Conservation (phyloP, 2,888 invertebrate species). For the Ephialtes manifestator region DNA sequence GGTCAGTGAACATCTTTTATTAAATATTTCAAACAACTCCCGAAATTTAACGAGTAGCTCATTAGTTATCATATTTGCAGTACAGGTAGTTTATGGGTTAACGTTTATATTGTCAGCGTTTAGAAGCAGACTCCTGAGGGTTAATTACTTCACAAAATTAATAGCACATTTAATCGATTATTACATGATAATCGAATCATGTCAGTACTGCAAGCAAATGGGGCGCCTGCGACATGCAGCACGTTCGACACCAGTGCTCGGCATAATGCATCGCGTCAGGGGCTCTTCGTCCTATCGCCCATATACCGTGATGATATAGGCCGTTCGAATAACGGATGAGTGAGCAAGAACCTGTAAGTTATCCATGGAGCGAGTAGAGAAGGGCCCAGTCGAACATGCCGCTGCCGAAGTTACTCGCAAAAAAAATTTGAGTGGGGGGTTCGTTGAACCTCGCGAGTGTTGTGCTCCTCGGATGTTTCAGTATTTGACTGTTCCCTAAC, state of each 20-base stretch:
- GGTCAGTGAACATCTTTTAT: neutral
- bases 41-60: too few species aligned
- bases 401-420: slow-evolving; percentile 57
- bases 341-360: slow-evolving; percentile 44
- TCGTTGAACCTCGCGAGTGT: slow-evolving; percentile 80
- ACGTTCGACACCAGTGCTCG: slow-evolving; percentile 55
- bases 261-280: slow-evolving; percentile 41
- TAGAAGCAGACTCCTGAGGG: neutral
- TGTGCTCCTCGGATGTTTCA: slow-evolving; percentile 80
- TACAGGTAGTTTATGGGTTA: neutral
- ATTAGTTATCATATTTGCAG: neutral
- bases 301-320: slow-evolving; percentile 63
- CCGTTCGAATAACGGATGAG: slow-evolving; percentile 58
- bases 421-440: slow-evolving; percentile 73
- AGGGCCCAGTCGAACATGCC: slow-evolving; percentile 27
- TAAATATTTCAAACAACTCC: too few species aligned
- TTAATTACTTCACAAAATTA: neutral
- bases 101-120: neutral
- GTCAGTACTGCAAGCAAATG: neutral
- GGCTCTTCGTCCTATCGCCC: slow-evolving; percentile 26
- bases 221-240: slow-evolving; percentile 53
- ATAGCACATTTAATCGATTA: slow-evolving; percentile 18
- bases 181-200: neutral
- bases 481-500: slow-evolving; percentile 84
- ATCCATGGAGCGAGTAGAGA: slow-evolving; percentile 51